These are phyloP conservation scores for Caenorhabditis uteleia DNA, from an alignment of 2,888 invertebrate species.

Conservation along the genomic window DNA sequence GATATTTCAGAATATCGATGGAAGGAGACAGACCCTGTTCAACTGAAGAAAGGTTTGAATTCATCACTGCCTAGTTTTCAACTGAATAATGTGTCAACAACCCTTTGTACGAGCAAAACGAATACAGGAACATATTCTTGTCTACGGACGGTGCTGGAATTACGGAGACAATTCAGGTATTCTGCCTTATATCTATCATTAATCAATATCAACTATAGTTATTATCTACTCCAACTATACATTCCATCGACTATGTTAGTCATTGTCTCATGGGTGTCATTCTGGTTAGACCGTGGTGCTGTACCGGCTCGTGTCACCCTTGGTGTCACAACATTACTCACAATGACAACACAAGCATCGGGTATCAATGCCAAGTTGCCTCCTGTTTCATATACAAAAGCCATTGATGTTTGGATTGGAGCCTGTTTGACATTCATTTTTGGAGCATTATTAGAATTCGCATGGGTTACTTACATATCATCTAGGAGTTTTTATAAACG, in stretches of 20 bases:
- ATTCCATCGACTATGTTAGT: conserved; percentile 84
- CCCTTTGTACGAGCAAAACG: conserved; percentile 94
- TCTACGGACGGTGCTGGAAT: conserved; percentile 90
- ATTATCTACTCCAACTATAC: conserved; percentile 98
- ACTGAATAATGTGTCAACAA: conserved; percentile 89
- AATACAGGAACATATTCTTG: conserved; percentile 97
- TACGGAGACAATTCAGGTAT: conserved; percentile 94
- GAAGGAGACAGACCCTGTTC: conserved; percentile 90
- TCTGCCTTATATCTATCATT: not conserved
- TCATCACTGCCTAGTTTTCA: conserved; percentile 81
- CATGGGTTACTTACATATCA: conserved; percentile 85
- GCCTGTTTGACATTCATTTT: conserved; percentile 94
- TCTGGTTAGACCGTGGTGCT: conserved; percentile 63
- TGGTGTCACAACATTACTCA: conserved; percentile 92
- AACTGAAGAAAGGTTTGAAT: conserved; percentile 79
- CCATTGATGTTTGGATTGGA: conserved; percentile 70
- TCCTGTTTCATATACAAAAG: conserved; percentile 87
- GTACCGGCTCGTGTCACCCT: conserved; percentile 72
- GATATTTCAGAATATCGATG: conserved; percentile 78
- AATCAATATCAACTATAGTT: conserved; percentile 74
- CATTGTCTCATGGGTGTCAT: conserved; percentile 65
- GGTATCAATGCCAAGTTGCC: conserved; percentile 68
- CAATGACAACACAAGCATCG: conserved; percentile 86
- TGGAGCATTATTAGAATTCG: conserved; percentile 91
- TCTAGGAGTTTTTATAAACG: conserved; percentile 60